phyloP scores from a whole-genome alignment of 2,888 invertebrate genomes.

The Orthosia gracilis region DNA sequence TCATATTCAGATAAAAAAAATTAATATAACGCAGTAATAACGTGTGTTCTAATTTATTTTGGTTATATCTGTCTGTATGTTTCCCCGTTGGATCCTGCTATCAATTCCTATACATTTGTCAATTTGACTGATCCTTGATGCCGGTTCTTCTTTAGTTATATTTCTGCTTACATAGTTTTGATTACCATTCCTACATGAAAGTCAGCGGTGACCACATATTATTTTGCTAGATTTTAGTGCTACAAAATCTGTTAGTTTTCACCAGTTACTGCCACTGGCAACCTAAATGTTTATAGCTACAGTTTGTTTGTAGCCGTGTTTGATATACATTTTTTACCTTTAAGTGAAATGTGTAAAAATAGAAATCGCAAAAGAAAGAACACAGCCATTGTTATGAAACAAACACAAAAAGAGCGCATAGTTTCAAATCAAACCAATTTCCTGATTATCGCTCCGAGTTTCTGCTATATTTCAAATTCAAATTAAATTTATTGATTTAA shows the following conservation, averaged over 20 bases:
- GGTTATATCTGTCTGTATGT: background rate
- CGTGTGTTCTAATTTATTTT: background rate
- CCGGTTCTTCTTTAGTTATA: background rate
- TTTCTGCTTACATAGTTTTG: background rate
- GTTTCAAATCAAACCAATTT: conserved; percentile 64
- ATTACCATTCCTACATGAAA: background rate
- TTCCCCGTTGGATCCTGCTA: background rate
- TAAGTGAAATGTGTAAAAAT: conserved; percentile 68
- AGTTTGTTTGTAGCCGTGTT: conserved; percentile 24
- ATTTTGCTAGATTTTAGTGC: background rate
- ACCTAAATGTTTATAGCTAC: conserved; percentile 15
- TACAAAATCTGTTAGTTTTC: conserved; percentile 1
- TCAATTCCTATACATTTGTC: background rate
- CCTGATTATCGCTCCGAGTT: conserved; percentile 51
- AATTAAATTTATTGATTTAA: too few species aligned
- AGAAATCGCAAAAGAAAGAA: conserved; percentile 66
- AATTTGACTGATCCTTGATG: background rate
- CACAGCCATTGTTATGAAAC: conserved; percentile 75
- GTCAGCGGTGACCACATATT: background rate
- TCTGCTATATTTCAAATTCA: conserved; percentile 6
- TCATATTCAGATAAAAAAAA: background rate
- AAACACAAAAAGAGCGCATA: conserved; percentile 65
- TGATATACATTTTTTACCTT: conserved; percentile 30
- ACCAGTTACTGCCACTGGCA: conserved; percentile 1
- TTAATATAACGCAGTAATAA: too few species aligned